These are phyloP conservation scores for Nephila pilipes DNA, from an alignment of 1,140 invertebrate genomes.

Conservation along the genomic window DNA sequence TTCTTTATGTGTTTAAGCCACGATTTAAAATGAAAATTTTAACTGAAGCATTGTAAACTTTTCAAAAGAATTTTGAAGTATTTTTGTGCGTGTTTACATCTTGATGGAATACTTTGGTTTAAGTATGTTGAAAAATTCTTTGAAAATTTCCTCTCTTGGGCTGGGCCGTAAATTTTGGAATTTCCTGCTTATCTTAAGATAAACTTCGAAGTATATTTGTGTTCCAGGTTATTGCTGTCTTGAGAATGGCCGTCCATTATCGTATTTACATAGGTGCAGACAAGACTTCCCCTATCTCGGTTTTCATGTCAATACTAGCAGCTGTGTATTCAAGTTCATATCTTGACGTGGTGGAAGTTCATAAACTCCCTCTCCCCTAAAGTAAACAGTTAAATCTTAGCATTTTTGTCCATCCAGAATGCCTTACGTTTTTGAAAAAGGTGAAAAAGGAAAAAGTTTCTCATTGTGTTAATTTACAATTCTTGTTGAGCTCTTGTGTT, in stretches of 20 bases:
- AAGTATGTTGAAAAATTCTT: too few relatives aligned
- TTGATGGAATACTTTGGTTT: too few relatives aligned
- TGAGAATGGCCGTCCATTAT: conserved; percentile 23
- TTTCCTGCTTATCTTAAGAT: background rate
- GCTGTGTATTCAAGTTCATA: background rate
- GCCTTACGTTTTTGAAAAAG: too few relatives aligned
- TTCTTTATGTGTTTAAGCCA: too few relatives aligned
- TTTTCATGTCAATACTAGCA: background rate
- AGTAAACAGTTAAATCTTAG: background rate
- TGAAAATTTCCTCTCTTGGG: background rate
- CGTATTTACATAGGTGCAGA: conserved; percentile 35
- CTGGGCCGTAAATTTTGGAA: background rate
- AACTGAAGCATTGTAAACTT: too few relatives aligned
- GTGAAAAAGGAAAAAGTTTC: too few relatives aligned
- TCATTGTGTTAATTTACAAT: too few relatives aligned
- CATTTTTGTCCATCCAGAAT: too few relatives aligned
- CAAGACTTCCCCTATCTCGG: background rate
- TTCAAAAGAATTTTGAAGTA: too few relatives aligned
- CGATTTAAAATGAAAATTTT: too few relatives aligned
- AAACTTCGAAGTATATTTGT: conserved; percentile 23
- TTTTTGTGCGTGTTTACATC: too few relatives aligned
- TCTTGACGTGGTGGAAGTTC: conserved; percentile 20
- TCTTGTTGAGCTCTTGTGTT: too few relatives aligned
- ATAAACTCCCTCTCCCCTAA: background rate
- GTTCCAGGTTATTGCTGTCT: conserved; percentile 8